Percentiles rank a stretch among this genome's conserved stretches.
Evolutionary conservation across 2,888 invertebrate genomes (phyloP).

Genomic region (Rhingia rostrata): DNA sequence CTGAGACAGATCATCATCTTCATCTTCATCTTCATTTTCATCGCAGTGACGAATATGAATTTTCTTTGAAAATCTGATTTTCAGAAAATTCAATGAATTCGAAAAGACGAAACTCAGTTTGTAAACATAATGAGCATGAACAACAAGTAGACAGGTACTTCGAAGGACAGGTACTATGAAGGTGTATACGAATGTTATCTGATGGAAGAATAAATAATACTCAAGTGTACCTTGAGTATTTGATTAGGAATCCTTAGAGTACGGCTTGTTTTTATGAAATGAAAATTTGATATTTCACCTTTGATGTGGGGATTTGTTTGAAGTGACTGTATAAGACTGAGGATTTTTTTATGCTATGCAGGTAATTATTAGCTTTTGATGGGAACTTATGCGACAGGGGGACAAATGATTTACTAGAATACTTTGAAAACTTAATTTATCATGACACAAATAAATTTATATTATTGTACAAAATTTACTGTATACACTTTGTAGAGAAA

Average conservation of each 20-base stretch:
- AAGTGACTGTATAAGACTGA: not conserved
- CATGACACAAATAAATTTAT: no score
- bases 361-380: no score
- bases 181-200: constrained; percentile 15
- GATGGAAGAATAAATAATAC: not conserved
- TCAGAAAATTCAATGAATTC: constrained; percentile 44
- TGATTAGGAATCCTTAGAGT: not conserved
- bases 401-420: no score
- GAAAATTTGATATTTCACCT: constrained; percentile 31
- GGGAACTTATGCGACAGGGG: no score
- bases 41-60: constrained; percentile 39
- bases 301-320: constrained; percentile 27
- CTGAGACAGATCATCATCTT: constrained; percentile 22
- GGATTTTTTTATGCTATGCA: no score
- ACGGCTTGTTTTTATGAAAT: not conserved
- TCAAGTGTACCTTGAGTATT: no score
- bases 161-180: not conserved
- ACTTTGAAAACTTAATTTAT: no score
- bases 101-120: not conserved
- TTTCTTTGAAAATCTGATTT: constrained; percentile 42
- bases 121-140: constrained; percentile 20
- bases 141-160: not conserved
- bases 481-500: no score
- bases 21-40: constrained; percentile 28
- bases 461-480: no score